Conservation (phyloP, 2,113 vertebrate genomes). For the Heloderma charlesbogerti region DNA sequence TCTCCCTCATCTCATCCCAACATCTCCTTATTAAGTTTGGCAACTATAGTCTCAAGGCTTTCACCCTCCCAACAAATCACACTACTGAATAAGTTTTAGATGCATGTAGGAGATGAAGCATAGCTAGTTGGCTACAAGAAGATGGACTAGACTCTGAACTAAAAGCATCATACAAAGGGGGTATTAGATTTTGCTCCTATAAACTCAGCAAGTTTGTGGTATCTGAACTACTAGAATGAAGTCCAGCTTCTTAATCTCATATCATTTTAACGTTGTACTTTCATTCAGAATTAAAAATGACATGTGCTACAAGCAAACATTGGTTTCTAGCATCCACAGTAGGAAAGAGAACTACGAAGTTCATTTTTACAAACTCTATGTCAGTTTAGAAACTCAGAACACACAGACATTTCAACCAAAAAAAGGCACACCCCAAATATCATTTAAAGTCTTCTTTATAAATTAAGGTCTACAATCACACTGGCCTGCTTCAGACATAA, state of each 20-base stretch:
- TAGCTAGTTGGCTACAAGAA: no score
- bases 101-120: no score
- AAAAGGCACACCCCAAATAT: no score
- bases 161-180: background rate
- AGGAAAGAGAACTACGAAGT: background rate
- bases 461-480: background rate
- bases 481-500: background rate
- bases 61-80: no score
- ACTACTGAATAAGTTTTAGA: no score
- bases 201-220: background rate
- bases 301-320: background rate
- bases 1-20: no score
- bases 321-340: background rate
- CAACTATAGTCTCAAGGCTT: no score
- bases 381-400: no score
- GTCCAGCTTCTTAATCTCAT: background rate
- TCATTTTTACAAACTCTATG: no score
- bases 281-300: background rate
- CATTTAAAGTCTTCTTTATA: background rate
- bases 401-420: no score
- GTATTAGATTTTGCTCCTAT: background rate
- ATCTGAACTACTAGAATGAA: background rate
- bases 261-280: background rate
- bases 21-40: no score
- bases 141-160: background rate